Evolutionary conservation across 2,797 vertebrate genomes (phyloP), one percentile per base, ranked within the genome.

Genomic region (Somateria mollissima): DNA sequence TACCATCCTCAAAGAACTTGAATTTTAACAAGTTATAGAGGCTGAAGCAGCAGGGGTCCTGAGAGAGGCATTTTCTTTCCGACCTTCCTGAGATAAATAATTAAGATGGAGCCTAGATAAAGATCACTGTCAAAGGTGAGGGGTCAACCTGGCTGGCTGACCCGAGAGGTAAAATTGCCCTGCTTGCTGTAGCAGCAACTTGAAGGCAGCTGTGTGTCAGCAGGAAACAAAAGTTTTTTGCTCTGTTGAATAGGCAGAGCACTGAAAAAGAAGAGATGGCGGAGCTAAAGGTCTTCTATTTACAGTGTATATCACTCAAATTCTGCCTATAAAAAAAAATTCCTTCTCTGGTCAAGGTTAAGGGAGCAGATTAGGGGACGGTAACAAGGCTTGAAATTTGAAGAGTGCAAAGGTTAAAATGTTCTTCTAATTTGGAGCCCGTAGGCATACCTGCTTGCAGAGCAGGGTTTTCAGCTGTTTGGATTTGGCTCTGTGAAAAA

Each of bases 81-180:
- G 95, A 94, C 96, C 91, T 97, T 96, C 95, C 95, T 91, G 94
- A 94, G 94, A 96, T 96, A 95, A 95, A 96, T 94, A 96, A 92
- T 96, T 94, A 91, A 94, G 93, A 96, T 92, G 92, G 96, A 92
- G 95, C 72, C 91, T 95, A 84, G 93, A 96, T 96, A 97, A 96
- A 97, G 95, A 95, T 97, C 95, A 88, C 90, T 95, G 95, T 96
- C 95, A 91, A 57, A 90, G 96, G 94, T 93, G 93, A 96, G 95
- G 88, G 96, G 96, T 95, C 95, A 97, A 74, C 75, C 78, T 25
- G 67, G 69, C 92, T 70, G 45, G 73, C 94, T 95, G 91, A 83
- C 90, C 95, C 43, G 28, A 62, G 87, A 37, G 20, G 89, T 82
- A 65, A 12, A 49, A 90, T 85, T 90, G 91, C 89, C 93, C 92